Evolutionary conservation across 2,888 invertebrate genomes (phyloP), one percentile per base, ranked within the genome.

Genomic region (Gisinianus flammeolus): DNA sequence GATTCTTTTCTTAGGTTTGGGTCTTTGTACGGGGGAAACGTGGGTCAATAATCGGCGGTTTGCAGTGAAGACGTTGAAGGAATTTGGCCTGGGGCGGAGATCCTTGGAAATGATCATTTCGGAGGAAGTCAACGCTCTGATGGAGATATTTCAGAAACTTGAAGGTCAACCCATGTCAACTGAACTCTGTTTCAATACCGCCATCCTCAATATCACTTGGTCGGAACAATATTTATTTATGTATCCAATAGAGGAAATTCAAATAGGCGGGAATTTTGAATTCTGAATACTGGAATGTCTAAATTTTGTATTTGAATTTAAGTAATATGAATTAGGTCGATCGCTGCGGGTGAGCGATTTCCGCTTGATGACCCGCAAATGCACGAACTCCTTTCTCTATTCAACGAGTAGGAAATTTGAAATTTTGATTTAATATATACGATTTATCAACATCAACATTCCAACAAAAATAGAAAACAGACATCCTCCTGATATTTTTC

Each of bases 41-140:
- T 76, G 76, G 76, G 6, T 16, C 4, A 68, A 76, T 10, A 44
- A 67, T 44, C 67, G 76, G 0, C 76, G 76, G 10, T 67, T 76
- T 54, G 28, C 67, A 1, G 2, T 76, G 19, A 35, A 30, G 16
- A 67, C 52, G 6, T 35, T 76, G 2, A 26, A 44, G 19, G 70
- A 70, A 26, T 70, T 70, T 70, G 70, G 70, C 3, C 28, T 70
- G 12, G 52, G 54, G 16, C 52, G 54, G 26, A 70, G 52, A 52
- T 70, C 70, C 2, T 10, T 54, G 10, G 70, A 70, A 26, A 44
- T 8, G n/a, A 70, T 70, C 10, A 70, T 70, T 24, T n/a, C n/a
- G 26, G 70, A 70, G 3, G 70, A 70, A 22, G 28, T 52, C 28
- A 52, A 28, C 33, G 26, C 19, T 1, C 30, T 70, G n/a, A 24